Evolutionary conservation across 1,140 invertebrate species (phyloP).

Genomic region (Hylaeus volcanicus): DNA sequence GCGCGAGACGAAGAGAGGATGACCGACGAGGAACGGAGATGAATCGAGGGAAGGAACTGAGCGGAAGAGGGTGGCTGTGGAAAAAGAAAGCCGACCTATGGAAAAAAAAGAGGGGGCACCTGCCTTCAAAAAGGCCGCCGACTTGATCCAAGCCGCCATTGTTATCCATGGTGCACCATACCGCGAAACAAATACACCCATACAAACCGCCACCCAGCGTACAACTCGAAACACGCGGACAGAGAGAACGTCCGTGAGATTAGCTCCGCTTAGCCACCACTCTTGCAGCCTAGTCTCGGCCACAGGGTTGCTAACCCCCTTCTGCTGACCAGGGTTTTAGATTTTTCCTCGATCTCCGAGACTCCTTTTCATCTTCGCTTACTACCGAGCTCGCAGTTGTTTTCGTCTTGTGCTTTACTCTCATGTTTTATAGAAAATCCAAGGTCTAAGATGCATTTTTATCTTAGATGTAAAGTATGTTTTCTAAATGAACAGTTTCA

Average conservation of each 20-base stretch:
- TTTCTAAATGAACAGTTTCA: no score
- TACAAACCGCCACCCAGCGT: constrained; percentile 15
- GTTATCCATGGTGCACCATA: constrained; percentile 53
- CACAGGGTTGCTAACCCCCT: constrained; percentile 6
- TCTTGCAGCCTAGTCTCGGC: constrained; percentile 21
- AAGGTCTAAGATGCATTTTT: no score
- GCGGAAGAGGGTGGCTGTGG: neutral
- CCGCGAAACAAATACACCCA: constrained; percentile 61
- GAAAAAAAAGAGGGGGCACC: constrained; percentile 46
- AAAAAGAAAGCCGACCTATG: constrained; percentile 6
- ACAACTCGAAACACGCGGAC: neutral
- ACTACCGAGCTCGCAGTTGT: neutral
- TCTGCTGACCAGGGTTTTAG: constrained; percentile 2
- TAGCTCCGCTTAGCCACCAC: constrained; percentile 47
- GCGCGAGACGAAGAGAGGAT: constrained; percentile 44
- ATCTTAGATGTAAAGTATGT: no score
- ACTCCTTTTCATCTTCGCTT: neutral
- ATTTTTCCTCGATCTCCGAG: constrained; percentile 34
- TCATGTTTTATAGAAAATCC: no score
- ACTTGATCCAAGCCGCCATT: constrained; percentile 58
- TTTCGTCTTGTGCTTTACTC: no score
- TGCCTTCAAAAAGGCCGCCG: constrained; percentile 73
- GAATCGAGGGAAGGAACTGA: neutral
- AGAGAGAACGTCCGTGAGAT: constrained; percentile 31
- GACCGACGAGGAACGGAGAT: neutral